These are phyloP conservation scores for Psilanteris sp. DNA, from an alignment of 1,140 invertebrate genomes.

Conservation along the genomic window DNA sequence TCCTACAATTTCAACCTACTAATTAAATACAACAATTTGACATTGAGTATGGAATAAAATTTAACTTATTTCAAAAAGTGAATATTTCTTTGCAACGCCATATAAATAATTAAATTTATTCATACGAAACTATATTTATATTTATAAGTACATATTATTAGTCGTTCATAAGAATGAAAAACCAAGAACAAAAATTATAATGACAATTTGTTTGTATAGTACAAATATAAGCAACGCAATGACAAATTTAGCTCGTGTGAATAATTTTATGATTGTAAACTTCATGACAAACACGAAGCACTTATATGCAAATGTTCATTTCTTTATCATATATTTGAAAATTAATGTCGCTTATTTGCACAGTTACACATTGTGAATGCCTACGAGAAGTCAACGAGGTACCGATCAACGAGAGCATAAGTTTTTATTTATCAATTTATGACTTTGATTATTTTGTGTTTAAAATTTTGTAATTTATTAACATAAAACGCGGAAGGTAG, in stretches of 20 bases:
- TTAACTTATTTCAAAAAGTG: too few species aligned
- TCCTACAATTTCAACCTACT: too few species aligned
- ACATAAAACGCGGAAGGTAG: too few species aligned
- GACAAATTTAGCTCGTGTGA: background rate
- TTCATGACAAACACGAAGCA: constrained; percentile 5
- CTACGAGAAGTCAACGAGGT: background rate
- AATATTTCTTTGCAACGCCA: too few species aligned
- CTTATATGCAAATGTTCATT: constrained; percentile 6
- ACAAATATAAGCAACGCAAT: background rate
- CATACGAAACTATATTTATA: too few species aligned
- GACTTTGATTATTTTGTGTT: background rate
- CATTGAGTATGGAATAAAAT: too few species aligned
- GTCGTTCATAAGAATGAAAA: too few species aligned
- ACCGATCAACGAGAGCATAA: constrained; percentile 1
- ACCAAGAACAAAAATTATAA: too few species aligned
- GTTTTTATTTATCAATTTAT: constrained; percentile 6
- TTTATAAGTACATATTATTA: too few species aligned
- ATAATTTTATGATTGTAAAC: constrained; percentile 17
- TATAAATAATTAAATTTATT: constrained; percentile 31
- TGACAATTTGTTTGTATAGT: too few species aligned
- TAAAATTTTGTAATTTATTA: too few species aligned
- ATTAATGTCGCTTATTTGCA: constrained; percentile 30
- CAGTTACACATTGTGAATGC: constrained; percentile 3
- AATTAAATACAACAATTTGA: too few species aligned
- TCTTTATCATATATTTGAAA: constrained; percentile 1